phyloP scores from a whole-genome alignment of 2,888 invertebrate species.

The Protonemura montana region DNA sequence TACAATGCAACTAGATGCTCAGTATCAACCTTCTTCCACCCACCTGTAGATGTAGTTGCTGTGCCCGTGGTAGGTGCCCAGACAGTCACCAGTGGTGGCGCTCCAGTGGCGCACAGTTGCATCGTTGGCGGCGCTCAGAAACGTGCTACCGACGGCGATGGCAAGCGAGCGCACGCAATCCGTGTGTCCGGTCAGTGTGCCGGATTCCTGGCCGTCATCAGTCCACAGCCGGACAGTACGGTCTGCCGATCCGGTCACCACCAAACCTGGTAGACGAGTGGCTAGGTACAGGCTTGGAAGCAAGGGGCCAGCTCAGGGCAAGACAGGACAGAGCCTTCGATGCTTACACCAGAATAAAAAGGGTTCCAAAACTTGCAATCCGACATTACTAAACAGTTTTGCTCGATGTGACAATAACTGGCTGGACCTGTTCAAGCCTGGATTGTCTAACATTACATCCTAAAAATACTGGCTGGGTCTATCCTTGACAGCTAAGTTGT shows the following conservation, averaged over 20 bases:
- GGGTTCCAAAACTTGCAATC: too few species aligned
- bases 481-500: too few species aligned
- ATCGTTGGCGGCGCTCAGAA: constrained; percentile 94
- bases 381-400: too few species aligned
- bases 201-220: constrained; percentile 70
- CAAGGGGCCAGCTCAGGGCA: background rate
- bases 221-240: constrained; percentile 87
- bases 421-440: too few species aligned
- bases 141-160: constrained; percentile 73
- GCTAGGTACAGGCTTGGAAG: background rate
- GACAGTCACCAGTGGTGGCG: constrained; percentile 76
- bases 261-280: constrained; percentile 56
- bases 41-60: constrained; percentile 87
- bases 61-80: constrained; percentile 81
- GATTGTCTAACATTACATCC: too few species aligned
- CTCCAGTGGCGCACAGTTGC: constrained; percentile 85
- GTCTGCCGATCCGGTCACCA: constrained; percentile 92
- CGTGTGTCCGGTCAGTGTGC: constrained; percentile 80
- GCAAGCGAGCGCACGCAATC: constrained; percentile 90
- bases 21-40: constrained; percentile 44
- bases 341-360: background rate
- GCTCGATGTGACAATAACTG: too few species aligned
- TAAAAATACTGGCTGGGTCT: too few species aligned
- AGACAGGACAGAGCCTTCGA: background rate
- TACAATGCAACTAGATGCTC: too few species aligned